Conservation (phyloP, 2,113 vertebrate genomes). For the Atlantisia rogersi region DNA sequence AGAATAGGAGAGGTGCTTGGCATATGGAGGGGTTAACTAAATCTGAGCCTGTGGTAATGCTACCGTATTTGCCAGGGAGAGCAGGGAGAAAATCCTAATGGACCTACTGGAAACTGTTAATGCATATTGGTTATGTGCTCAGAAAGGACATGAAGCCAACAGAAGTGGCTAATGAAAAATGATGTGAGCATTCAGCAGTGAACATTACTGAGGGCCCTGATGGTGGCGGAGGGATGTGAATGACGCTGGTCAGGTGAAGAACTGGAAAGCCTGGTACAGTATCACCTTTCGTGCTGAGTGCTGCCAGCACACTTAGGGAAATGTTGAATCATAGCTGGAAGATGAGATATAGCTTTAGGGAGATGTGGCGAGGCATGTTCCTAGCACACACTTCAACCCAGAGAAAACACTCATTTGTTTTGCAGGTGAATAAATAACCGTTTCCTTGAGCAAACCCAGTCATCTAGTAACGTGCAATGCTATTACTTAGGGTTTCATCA, state of each 20-base stretch:
- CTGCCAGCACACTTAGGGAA: conserved; percentile 36
- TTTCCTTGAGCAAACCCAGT: not conserved
- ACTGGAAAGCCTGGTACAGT: not conserved
- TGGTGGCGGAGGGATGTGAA: not conserved
- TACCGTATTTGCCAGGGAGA: not conserved
- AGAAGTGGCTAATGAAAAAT: conserved; percentile 47
- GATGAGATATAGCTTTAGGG: not conserved
- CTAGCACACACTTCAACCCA: not conserved
- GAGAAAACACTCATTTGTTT: not conserved
- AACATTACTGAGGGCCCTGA: not conserved
- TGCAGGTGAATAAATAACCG: conserved; percentile 39
- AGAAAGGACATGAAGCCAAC: conserved; percentile 3
- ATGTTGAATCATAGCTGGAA: not conserved
- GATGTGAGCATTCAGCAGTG: not conserved
- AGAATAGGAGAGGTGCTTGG: not conserved
- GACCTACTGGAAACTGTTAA: conserved; percentile 44
- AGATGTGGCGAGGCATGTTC: not conserved
- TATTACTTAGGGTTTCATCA: not conserved
- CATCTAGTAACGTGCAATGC: not conserved
- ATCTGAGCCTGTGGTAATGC: not conserved
- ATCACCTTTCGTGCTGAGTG: conserved; percentile 43
- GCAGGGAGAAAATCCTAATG: conserved; percentile 50
- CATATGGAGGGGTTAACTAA: conserved; percentile 45
- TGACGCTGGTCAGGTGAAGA: not conserved
- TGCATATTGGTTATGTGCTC: conserved; percentile 18